Conservation (phyloP, 2,888 invertebrate species). For the Achlya flavicornis region DNA sequence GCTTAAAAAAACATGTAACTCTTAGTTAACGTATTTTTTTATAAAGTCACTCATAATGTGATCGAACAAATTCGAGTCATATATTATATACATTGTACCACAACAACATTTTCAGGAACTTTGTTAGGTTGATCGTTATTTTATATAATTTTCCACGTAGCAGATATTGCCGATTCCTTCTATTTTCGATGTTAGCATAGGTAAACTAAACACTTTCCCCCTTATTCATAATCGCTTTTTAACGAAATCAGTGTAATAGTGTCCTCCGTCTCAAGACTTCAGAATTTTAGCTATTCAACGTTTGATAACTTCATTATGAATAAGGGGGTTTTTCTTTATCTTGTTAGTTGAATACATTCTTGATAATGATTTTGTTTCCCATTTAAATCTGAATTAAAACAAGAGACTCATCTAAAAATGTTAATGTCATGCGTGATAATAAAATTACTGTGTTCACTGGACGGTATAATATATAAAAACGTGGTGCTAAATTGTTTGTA, state of each 20-base stretch:
- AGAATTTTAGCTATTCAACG: too few relatives aligned
- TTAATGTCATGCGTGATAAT: conserved; percentile 46
- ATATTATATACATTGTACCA: conserved; percentile 60
- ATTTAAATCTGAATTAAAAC: background rate
- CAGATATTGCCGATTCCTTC: conserved; percentile 20
- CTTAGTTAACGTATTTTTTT: conserved; percentile 36
- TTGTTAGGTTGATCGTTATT: conserved; percentile 40
- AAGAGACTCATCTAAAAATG: conserved; percentile 26
- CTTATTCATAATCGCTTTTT: too few relatives aligned
- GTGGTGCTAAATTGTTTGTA: conserved; percentile 60
- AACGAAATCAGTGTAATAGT: too few relatives aligned
- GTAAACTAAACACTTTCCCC: conserved; percentile 1
- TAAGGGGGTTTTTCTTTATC: background rate
- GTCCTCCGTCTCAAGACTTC: too few relatives aligned
- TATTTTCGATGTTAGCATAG: conserved; percentile 25
- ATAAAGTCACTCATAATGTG: conserved; percentile 37
- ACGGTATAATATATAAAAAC: conserved; percentile 75
- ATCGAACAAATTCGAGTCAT: conserved; percentile 33
- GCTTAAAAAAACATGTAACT: conserved; percentile 30
- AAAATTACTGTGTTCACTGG: conserved; percentile 68
- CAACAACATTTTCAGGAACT: conserved; percentile 70
- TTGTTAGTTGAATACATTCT: conserved; percentile 1
- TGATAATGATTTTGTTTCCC: background rate
- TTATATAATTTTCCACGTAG: conserved; percentile 26
- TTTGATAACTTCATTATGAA: too few relatives aligned